Evolutionary conservation across 1,140 invertebrate species (phyloP), one percentile per base, ranked within the genome.

Genomic region (Delia radicum): DNA sequence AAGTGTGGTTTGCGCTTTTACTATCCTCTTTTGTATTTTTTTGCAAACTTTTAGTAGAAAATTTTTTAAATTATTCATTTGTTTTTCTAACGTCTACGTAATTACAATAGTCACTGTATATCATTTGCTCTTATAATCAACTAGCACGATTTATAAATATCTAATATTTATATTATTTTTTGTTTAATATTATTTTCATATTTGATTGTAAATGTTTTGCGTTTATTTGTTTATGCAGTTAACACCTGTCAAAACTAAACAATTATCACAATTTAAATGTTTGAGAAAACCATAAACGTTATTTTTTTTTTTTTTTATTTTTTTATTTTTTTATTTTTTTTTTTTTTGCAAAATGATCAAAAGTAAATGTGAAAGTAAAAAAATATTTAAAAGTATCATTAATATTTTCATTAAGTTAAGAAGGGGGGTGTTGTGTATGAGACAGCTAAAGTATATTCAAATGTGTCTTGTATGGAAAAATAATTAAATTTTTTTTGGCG

Each of bases 171-270:
- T 42, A n/a, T 42, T 42, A 33, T 33, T 33, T 33, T 33, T 33
- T 10, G 31, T 42, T 65, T 29, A 15, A 15, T n/a, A 15, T 29
- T 28, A 29, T 65, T 65, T 63, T 27, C 10, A 10, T 26, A 10
- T 63, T 63, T 63, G 13, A 10, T 26, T 63, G 7, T 63, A 63
- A n/a, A n/a, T 24, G 8, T 24, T 62, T 62, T n/a, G 26, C 7
- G 13, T 65, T 65, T 67, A 18, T 69, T 69, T 69, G 13, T 21
- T 69, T 33, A 21, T 18, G 6, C 65, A 21, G 65, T 69, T 69
- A 69, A 69, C 65, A 69, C 65, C 65, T 37, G 65, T 69, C 65
- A 69, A 69, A 69, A 69, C 65, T 21, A 69, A 33, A 69, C 29
- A 69, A 69, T 69, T 69, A 69, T 69, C 65, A 37, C 65, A 21